Percentiles rank a stretch among this genome's conserved stretches.
Conservation (phyloP, 2,888 invertebrate genomes). For the Belgica antarctica region DNA sequence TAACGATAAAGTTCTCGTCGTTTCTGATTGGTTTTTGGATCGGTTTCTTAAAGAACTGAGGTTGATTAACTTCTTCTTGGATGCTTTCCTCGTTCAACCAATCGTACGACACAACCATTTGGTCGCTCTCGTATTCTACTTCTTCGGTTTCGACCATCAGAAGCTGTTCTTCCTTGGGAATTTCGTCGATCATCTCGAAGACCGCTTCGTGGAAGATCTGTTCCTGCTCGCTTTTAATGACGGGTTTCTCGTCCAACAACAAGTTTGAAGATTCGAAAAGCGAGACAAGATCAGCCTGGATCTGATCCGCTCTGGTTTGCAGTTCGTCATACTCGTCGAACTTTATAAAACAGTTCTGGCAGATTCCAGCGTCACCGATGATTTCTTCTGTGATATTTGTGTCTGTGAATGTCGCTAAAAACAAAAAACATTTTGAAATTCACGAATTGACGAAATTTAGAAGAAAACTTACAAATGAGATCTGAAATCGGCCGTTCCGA, state of each 20-base stretch:
- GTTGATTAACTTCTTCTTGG: too few relatives aligned
- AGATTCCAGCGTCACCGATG: slow-evolving; percentile 10
- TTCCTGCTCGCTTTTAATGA: too few relatives aligned
- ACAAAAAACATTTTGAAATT: background rate
- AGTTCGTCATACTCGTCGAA: slow-evolving; percentile 31
- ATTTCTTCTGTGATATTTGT: background rate
- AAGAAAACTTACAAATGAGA: slow-evolving; percentile 17
- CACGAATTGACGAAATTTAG: background rate
- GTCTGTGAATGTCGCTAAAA: slow-evolving; percentile 25
- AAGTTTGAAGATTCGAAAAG: background rate
- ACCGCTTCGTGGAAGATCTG: too few relatives aligned
- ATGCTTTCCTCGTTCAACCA: too few relatives aligned
- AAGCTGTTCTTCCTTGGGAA: too few relatives aligned
- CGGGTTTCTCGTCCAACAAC: too few relatives aligned
- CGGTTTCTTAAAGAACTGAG: too few relatives aligned
- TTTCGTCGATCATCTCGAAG: too few relatives aligned
- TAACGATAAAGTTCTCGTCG: too few relatives aligned
- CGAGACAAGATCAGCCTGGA: background rate
- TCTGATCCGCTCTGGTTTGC: background rate
- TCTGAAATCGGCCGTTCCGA: slow-evolving; percentile 10
- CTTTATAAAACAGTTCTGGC: slow-evolving; percentile 18
- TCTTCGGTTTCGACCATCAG: too few relatives aligned
- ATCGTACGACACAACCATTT: too few relatives aligned
- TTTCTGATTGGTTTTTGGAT: background rate
- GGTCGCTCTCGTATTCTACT: too few relatives aligned